Percentiles rank a stretch among this genome's conserved stretches.
These are phyloP conservation scores for Myopa testacea DNA, from an alignment of 2,888 invertebrate species.

Conservation along the genomic window DNA sequence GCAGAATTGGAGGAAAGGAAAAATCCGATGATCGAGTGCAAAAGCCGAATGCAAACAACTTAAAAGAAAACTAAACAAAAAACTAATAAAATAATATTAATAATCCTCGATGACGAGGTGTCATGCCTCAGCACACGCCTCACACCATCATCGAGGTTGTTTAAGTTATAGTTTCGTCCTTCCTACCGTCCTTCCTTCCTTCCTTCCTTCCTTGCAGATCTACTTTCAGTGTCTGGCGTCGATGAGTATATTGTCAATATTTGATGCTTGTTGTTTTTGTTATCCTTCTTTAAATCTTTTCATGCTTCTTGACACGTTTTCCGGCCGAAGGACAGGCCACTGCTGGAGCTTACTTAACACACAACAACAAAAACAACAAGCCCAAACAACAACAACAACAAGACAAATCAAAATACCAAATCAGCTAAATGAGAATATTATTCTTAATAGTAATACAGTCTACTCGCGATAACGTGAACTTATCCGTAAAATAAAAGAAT, in stretches of 20 bases:
- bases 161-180: not conserved
- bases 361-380: not conserved
- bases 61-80: slow-evolving; percentile 17
- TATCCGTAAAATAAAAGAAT: too few species aligned
- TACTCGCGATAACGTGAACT: too few species aligned
- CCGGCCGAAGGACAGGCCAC: not conserved
- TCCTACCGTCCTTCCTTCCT: not conserved
- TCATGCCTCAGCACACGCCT: slow-evolving; percentile 24
- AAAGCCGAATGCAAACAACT: not conserved
- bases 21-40: not conserved
- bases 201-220: not conserved
- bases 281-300: too few species aligned
- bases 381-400: slow-evolving; percentile 9
- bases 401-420: slow-evolving; percentile 3
- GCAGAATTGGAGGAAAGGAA: not conserved
- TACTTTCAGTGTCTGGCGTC: not conserved
- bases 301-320: slow-evolving; percentile 24
- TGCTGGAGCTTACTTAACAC: slow-evolving; percentile 11
- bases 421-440: slow-evolving; percentile 44
- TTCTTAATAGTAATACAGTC: not conserved
- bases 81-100: slow-evolving; percentile 39
- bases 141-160: not conserved
- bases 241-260: slow-evolving; percentile 37
- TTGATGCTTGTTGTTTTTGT: slow-evolving; percentile 26
- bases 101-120: slow-evolving; percentile 31